These are phyloP conservation scores for Nomada lathburiana DNA, from an alignment of 2,888 invertebrate genomes.

Conservation along the genomic window DNA sequence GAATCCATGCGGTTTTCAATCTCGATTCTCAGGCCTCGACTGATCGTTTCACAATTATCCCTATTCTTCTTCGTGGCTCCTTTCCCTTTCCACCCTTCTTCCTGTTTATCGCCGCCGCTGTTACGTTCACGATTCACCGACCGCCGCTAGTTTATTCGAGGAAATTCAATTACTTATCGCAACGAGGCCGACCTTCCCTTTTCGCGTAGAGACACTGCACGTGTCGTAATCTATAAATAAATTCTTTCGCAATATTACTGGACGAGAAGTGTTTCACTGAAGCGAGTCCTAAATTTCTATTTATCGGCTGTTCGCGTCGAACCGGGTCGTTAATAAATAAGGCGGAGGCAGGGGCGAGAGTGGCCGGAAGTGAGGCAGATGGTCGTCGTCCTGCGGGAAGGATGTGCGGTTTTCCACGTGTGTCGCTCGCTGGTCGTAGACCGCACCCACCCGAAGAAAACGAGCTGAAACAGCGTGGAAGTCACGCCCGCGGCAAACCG, in stretches of 20 bases:
- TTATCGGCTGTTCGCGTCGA: too few species aligned
- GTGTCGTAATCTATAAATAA: too few species aligned
- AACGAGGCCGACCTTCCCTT: background rate
- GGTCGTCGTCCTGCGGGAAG: conserved; percentile 76
- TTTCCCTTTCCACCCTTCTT: background rate
- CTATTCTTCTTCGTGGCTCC: conserved; percentile 13
- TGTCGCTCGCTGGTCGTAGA: conserved; percentile 50
- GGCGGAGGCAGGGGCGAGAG: background rate
- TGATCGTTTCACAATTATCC: conserved; percentile 16
- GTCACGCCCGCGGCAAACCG: conserved; percentile 17
- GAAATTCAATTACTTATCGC: conserved; percentile 48
- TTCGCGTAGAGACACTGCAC: background rate
- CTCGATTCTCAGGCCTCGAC: conserved; percentile 8
- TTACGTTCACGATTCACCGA: conserved; percentile 30
- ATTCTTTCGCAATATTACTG: too few species aligned
- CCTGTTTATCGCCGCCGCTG: background rate
- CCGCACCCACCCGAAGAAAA: conserved; percentile 9
- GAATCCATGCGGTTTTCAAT: conserved; percentile 6
- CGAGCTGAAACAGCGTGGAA: conserved; percentile 18
- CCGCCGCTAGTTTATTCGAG: conserved; percentile 28
- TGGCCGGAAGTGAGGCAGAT: conserved; percentile 75
- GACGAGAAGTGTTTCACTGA: background rate
- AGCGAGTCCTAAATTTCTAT: too few species aligned
- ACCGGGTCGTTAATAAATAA: background rate
- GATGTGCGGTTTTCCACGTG: conserved; percentile 77